Base-by-base conservation (phyloP, 2,113 vertebrate genomes). In the Carollia perspicillata region DNA sequence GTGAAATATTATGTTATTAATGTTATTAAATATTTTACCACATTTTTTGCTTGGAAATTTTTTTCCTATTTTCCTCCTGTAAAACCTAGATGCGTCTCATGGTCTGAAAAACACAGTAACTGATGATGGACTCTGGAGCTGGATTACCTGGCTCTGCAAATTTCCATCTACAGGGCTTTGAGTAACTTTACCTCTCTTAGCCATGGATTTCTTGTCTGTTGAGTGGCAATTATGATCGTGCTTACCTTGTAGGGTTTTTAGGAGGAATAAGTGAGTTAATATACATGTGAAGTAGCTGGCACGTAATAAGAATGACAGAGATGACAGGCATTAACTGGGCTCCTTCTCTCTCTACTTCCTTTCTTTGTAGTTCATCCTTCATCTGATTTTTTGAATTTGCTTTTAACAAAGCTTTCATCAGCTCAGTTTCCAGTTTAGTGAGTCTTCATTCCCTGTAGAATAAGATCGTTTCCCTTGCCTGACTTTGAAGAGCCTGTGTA, bases 341-440 rank as follows among this genome's bases (percentile, higher is more conserved):
- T 77, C 44, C 8, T 23, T 84, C n/a, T 92, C 35, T 23, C 8
- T 68, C 47, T 72, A 3, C 9, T 58, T 47, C 37, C 9, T 51
- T 22, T 78, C 51, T 84, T 83, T 66, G 8, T 77, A 49, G 13
- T 5, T 28, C 23, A 72, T 78, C 35, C 28, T 96, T 81, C 37
- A n/a, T 63, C 42, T 69, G 53, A 28, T 78, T 74, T 84, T 78
- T 71, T 23, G 35, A 69, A 78, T 89, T 83, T 84, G 6, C 33
- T 40, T 80, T 86, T 86, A 18, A 85, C 30, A 79, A 83, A 87
- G 28, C 16, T 95, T 90, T 83, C 28, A 84, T 89, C 68, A 83
- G 60, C 66, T 72, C 12, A 40, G n/a, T 37, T 94, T 83, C 49
- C 10, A 74, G 53, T 78, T 81, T 74, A 63, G 37, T 37, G 28